Evolutionary conservation across 2,113 vertebrate species (phyloP).

Genomic region (Rissa tridactyla): DNA sequence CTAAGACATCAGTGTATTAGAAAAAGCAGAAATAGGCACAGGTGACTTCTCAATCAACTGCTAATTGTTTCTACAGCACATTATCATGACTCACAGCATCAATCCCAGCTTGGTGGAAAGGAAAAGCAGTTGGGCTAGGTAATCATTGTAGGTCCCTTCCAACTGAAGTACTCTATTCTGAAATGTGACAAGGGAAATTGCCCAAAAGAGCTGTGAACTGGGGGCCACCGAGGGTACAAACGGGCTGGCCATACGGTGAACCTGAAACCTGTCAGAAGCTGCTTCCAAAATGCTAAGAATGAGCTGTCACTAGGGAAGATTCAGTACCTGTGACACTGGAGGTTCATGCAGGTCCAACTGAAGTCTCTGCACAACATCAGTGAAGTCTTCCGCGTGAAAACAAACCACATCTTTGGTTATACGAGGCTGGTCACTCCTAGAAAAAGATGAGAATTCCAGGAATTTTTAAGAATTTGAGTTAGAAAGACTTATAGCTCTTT

Average conservation of each 20-base stretch:
- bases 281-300: background rate
- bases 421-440: constrained; percentile 89
- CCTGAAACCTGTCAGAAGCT: background rate
- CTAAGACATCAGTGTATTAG: background rate
- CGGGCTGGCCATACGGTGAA: background rate
- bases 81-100: background rate
- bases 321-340: constrained; percentile 92
- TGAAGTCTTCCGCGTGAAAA: constrained; percentile 97
- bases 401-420: constrained; percentile 98
- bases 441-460: background rate
- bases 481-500: background rate
- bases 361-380: constrained; percentile 94
- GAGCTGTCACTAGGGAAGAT: background rate
- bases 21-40: background rate
- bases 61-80: background rate
- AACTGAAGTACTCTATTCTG: background rate
- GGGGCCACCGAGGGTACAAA: background rate
- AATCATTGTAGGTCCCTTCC: background rate
- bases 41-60: background rate
- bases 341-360: constrained; percentile 96
- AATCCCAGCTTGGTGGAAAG: background rate
- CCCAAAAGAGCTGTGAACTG: background rate
- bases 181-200: background rate
- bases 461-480: background rate
- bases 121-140: background rate